Conservation (phyloP, 2,797 vertebrate species). For the Esox lucius region DNA sequence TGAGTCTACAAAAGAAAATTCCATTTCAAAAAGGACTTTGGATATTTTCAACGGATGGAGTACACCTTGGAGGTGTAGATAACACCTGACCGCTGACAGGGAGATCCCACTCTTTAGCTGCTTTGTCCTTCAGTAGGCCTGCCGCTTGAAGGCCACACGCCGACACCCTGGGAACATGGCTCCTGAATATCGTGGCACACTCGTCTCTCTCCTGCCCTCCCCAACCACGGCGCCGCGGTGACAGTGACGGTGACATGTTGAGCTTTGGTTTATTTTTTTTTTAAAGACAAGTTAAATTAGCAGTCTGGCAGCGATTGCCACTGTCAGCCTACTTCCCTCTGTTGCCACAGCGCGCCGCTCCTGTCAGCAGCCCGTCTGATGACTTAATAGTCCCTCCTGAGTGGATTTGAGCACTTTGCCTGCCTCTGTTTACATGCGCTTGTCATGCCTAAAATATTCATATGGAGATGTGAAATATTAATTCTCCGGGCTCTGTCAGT, state of each 20-base stretch:
- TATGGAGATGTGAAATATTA: constrained; percentile 98
- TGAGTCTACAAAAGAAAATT: too few species aligned
- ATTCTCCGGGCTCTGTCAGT: constrained; percentile 70
- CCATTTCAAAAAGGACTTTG: too few species aligned
- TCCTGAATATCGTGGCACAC: constrained; percentile 57
- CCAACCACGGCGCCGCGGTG: constrained; percentile 84
- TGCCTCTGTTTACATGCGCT: constrained; percentile 97
- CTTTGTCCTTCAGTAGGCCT: too few species aligned
- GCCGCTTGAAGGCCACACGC: too few species aligned
- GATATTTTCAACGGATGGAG: too few species aligned
- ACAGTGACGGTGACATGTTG: constrained; percentile 90
- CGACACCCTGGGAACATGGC: too few species aligned
- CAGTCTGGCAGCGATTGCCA: constrained; percentile 91
- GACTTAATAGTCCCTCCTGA: constrained; percentile 99
- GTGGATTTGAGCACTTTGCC: constrained; percentile 98
- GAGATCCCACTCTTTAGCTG: too few species aligned
- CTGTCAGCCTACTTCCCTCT: constrained; percentile 72
- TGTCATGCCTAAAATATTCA: constrained; percentile 99
- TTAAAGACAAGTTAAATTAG: constrained; percentile 95
- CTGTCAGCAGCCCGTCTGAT: constrained; percentile 85
- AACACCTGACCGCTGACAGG: too few species aligned
- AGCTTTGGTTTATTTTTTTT: constrained; percentile 83
- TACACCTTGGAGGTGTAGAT: too few species aligned
- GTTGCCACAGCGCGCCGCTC: constrained; percentile 70
- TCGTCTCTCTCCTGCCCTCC: constrained; percentile 80